Percentiles rank a stretch among this genome's conserved stretches.
phyloP scores from a whole-genome alignment of 2,797 vertebrate species.

The Thamnophis elegans region DNA sequence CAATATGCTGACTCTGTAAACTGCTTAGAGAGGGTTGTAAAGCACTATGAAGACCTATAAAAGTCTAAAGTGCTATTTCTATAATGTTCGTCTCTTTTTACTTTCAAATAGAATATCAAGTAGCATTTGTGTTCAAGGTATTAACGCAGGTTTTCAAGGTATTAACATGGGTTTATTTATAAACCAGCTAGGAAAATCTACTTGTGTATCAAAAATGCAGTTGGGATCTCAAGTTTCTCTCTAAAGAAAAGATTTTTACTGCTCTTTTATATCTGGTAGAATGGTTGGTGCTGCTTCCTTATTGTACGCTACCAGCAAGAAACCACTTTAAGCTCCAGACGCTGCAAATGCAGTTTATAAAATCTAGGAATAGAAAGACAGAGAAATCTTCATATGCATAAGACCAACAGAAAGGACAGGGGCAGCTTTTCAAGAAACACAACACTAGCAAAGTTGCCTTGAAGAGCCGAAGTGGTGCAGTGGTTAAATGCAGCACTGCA shows the following conservation, averaged over 20 bases:
- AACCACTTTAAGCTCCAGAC: neutral
- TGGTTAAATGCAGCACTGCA: too few relatives aligned
- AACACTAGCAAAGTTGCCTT: neutral
- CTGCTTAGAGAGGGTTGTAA: neutral
- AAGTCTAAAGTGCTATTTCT: neutral
- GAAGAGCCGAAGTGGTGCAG: too few relatives aligned
- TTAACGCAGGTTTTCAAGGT: neutral
- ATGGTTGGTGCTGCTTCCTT: neutral
- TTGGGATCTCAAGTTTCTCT: neutral
- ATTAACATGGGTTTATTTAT: neutral
- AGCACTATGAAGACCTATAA: neutral
- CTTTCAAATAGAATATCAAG: neutral
- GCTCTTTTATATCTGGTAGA: neutral
- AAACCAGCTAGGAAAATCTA: neutral
- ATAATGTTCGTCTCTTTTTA: neutral
- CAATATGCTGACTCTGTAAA: neutral
- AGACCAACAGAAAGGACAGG: neutral
- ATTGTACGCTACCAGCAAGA: neutral
- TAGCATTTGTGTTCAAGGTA: neutral
- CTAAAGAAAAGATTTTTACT: neutral
- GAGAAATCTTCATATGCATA: neutral
- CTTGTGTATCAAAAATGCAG: neutral
- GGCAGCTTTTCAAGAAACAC: neutral
- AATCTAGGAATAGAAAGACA: neutral
- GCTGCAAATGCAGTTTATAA: neutral